Evolutionary conservation across 35 echinoderm and acorn worm genomes (phyloP).

Genomic region (Apostichopus californicus): DNA sequence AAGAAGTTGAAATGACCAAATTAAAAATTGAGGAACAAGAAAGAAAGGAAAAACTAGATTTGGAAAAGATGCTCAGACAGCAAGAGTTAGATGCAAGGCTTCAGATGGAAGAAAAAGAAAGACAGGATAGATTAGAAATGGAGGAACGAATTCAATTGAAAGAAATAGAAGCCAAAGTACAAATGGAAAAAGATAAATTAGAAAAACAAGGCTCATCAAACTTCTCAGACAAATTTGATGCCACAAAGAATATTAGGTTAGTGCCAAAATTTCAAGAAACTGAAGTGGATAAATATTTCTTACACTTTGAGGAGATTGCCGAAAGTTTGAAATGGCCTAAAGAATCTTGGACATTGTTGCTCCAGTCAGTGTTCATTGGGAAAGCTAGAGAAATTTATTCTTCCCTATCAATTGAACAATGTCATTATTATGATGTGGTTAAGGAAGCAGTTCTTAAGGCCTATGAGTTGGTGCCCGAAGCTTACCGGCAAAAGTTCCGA

Average conservation of each 20-base stretch:
- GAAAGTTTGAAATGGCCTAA: not conserved
- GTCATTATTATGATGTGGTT: not conserved
- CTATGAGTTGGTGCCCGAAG: conserved; percentile 59
- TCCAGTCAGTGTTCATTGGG: not conserved
- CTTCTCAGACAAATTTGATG: no score
- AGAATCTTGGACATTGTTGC: not conserved
- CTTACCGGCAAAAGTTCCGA: conserved; percentile 52
- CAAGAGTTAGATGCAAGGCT: not conserved
- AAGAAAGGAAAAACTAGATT: not conserved
- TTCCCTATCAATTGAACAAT: not conserved
- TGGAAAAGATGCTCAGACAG: not conserved
- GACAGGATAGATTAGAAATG: no score
- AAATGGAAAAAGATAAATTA: no score
- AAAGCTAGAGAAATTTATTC: not conserved
- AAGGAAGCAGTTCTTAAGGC: conserved; percentile 40
- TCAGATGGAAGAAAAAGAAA: conserved; percentile 1
- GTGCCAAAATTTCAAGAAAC: not conserved
- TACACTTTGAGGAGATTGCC: not conserved
- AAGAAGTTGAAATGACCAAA: no score
- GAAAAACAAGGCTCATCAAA: no score
- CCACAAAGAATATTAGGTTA: not conserved
- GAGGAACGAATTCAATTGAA: no score
- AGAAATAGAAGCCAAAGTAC: no score
- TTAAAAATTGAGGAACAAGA: not conserved
- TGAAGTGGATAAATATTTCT: not conserved